Evolutionary conservation across 2,113 vertebrate species (phyloP).

Genomic region (Mirza zaza): DNA sequence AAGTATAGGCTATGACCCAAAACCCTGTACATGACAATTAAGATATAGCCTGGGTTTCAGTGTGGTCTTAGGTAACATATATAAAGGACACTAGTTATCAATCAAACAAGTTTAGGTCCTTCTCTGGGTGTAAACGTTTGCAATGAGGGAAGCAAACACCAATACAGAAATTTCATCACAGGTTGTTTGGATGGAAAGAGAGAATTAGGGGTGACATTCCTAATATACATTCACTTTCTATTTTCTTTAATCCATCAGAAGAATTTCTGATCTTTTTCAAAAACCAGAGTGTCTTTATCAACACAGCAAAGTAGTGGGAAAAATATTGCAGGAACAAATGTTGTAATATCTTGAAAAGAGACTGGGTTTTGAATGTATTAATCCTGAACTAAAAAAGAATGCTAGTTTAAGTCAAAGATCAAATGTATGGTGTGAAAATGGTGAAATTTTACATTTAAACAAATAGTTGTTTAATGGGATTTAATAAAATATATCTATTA

Average conservation of each 20-base stretch:
- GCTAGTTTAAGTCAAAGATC: too few species aligned
- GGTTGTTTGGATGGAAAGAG: neutral
- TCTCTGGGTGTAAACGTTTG: too few species aligned
- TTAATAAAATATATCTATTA: too few species aligned
- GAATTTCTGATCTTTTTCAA: neutral
- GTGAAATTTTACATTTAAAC: neutral
- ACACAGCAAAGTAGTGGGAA: accelerated
- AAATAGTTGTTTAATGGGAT: neutral
- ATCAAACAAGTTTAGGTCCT: neutral
- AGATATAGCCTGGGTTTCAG: neutral
- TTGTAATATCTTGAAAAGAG: too few species aligned
- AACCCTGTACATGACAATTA: neutral
- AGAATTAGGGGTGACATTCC: too few species aligned
- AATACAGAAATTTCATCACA: neutral
- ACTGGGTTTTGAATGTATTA: too few species aligned
- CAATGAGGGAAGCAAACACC: neutral
- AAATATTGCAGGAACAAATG: neutral
- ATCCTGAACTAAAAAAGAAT: neutral
- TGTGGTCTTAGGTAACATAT: accelerated
- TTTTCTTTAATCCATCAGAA: neutral
- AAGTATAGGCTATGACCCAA: too few species aligned
- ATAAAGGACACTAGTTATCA: neutral
- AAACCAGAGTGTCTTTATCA: neutral
- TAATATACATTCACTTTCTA: neutral
- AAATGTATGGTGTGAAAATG: neutral